These are phyloP conservation scores for Tipula unca DNA, from an alignment of 2,888 invertebrate species.

Conservation along the genomic window DNA sequence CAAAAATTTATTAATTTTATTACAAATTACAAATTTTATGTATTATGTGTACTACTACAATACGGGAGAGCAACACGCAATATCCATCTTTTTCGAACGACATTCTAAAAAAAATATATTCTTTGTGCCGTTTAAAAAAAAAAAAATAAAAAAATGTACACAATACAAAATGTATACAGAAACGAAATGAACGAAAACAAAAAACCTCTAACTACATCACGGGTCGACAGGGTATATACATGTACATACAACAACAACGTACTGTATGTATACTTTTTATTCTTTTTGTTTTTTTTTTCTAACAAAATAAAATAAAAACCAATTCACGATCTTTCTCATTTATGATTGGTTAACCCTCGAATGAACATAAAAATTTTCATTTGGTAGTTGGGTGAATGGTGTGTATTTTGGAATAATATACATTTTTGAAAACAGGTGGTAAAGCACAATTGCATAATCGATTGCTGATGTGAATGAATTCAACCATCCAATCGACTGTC, in stretches of 20 bases:
- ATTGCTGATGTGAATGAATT: too few species aligned
- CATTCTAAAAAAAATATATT: background rate
- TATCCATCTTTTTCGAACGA: background rate
- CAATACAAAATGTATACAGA: background rate
- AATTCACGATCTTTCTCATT: background rate
- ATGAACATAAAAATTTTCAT: background rate
- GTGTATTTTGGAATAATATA: too few species aligned
- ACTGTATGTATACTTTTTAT: background rate
- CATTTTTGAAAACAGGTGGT: too few species aligned
- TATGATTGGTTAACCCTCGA: background rate
- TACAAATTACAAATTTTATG: background rate
- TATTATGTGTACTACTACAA: background rate
- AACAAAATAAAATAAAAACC: background rate
- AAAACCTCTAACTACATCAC: constrained; percentile 4
- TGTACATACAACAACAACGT: background rate
- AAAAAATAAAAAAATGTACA: background rate
- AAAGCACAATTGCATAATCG: too few species aligned
- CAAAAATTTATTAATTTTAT: background rate
- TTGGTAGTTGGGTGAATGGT: background rate
- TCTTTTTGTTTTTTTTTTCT: background rate
- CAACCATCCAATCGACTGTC: too few species aligned
- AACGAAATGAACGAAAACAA: background rate
- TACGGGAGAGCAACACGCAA: background rate
- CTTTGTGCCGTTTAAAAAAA: background rate
- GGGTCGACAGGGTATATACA: background rate